These are phyloP conservation scores for Anthoptus insignis DNA, from an alignment of 2,888 invertebrate genomes.

Conservation along the genomic window DNA sequence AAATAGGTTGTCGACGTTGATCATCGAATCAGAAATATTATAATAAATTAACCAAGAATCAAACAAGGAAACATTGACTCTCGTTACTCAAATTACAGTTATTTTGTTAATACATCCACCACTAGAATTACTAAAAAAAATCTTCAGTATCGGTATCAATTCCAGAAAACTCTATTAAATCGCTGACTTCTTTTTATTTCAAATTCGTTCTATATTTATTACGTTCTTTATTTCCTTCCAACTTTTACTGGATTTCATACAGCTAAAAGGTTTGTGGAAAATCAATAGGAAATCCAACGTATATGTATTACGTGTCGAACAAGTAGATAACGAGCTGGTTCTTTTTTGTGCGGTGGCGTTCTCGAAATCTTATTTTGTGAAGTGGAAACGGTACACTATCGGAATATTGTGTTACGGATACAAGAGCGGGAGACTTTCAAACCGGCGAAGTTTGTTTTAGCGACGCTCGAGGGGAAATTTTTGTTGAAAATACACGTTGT, in stretches of 20 bases:
- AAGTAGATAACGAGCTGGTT: conserved; percentile 42
- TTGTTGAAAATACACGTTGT: conserved; percentile 16
- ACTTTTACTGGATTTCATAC: neutral
- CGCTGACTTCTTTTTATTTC: too few relatives aligned
- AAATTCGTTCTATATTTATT: too few relatives aligned
- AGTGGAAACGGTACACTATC: conserved; percentile 35
- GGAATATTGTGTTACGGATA: conserved; percentile 27
- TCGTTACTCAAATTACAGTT: too few relatives aligned
- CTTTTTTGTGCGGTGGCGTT: conserved; percentile 34
- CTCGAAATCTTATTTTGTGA: conserved; percentile 45
- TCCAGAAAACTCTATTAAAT: too few relatives aligned
- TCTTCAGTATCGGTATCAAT: too few relatives aligned
- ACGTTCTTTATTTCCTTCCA: neutral
- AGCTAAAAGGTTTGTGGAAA: neutral
- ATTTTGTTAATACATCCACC: too few relatives aligned
- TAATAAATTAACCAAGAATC: too few relatives aligned
- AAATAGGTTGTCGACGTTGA: too few relatives aligned
- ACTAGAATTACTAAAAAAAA: too few relatives aligned
- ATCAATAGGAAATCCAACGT: neutral
- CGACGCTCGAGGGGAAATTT: conserved; percentile 12
- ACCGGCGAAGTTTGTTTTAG: conserved; percentile 20
- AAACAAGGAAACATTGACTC: too few relatives aligned
- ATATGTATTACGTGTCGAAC: conserved; percentile 13
- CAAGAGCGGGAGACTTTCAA: conserved; percentile 13
- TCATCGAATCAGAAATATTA: too few relatives aligned